phyloP scores from a whole-genome alignment of 1,140 invertebrate genomes.

The Catajapyx aquilonaris region DNA sequence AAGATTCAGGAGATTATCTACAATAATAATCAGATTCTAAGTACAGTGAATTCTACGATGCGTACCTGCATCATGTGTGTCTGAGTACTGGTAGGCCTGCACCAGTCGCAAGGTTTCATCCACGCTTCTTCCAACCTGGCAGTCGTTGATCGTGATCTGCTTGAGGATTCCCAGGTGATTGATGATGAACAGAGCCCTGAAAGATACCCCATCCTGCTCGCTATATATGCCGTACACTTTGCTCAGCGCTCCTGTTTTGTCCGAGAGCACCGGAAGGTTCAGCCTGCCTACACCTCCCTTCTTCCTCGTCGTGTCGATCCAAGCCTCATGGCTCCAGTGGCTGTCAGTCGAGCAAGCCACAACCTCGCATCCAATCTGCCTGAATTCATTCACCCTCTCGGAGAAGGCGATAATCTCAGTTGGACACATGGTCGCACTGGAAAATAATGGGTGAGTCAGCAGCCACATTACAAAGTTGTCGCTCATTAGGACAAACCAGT shows the following conservation, averaged over 20 bases:
- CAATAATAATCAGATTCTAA: no score
- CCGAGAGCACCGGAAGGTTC: conserved; percentile 88
- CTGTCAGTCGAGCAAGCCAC: conserved; percentile 76
- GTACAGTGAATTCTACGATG: no score
- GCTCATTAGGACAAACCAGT: no score
- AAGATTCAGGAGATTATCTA: no score
- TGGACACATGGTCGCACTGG: conserved; percentile 78
- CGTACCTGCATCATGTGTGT: conserved; percentile 79
- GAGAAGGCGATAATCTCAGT: conserved; percentile 94
- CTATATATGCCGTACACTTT: conserved; percentile 82
- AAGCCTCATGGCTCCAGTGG: conserved; percentile 77
- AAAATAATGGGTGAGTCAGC: no score
- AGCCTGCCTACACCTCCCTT: conserved; percentile 87
- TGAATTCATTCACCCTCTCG: conserved; percentile 62
- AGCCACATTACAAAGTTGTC: no score
- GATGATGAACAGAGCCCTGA: conserved; percentile 95
- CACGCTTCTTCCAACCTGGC: conserved; percentile 83
- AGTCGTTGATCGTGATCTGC: conserved; percentile 94
- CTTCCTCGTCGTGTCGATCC: conserved; percentile 80
- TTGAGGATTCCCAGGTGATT: conserved; percentile 77
- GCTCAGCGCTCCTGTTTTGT: conserved; percentile 72
- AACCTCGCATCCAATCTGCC: conserved; percentile 59
- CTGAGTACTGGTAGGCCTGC: conserved; percentile 84
- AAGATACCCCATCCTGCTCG: conserved; percentile 81
- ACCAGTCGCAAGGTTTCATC: conserved; percentile 78